Evolutionary conservation across 1,140 invertebrate species (phyloP).

Genomic region (Microplitis demolitor): DNA sequence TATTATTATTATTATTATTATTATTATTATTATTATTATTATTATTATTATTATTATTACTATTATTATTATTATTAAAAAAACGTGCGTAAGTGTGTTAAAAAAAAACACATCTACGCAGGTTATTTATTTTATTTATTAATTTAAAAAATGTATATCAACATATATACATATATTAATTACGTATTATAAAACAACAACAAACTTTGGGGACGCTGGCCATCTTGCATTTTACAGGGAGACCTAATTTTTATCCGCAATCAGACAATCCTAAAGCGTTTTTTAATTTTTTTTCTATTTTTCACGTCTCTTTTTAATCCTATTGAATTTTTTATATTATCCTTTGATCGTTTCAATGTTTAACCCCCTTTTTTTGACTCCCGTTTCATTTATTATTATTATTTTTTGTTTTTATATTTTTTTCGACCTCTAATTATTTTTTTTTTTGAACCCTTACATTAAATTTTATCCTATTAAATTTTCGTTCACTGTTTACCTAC

Average conservation of each 20-base stretch:
- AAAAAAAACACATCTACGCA: constrained; percentile 41
- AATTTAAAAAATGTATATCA: constrained; percentile 35
- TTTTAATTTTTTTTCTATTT: constrained; percentile 50
- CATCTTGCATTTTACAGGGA: constrained; percentile 62
- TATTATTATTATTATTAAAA: background rate
- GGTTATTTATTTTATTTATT: constrained; percentile 36
- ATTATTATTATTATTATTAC: constrained; percentile 17
- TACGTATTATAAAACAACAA: constrained; percentile 41
- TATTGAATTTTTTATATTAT: constrained; percentile 46
- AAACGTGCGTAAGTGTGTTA: constrained; percentile 57
- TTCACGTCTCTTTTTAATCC: constrained; percentile 40
- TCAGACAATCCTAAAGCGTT: constrained; percentile 63
- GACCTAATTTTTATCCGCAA: constrained; percentile 56
- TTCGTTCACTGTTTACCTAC: constrained; percentile 34
- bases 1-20: constrained; percentile 30
- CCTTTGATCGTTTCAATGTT: constrained; percentile 63
- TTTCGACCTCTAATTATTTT: constrained; percentile 20
- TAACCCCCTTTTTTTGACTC: constrained; percentile 38
- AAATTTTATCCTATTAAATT: constrained; percentile 34
- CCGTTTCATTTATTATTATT: constrained; percentile 26
- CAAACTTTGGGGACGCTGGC: constrained; percentile 62
- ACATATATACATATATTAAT: constrained; percentile 46
- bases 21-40: constrained; percentile 41
- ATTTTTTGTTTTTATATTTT: constrained; percentile 26
- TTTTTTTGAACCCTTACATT: constrained; percentile 31